Base-by-base conservation (phyloP, 2,888 invertebrate genomes). In the Drosophila melanosoma region DNA sequence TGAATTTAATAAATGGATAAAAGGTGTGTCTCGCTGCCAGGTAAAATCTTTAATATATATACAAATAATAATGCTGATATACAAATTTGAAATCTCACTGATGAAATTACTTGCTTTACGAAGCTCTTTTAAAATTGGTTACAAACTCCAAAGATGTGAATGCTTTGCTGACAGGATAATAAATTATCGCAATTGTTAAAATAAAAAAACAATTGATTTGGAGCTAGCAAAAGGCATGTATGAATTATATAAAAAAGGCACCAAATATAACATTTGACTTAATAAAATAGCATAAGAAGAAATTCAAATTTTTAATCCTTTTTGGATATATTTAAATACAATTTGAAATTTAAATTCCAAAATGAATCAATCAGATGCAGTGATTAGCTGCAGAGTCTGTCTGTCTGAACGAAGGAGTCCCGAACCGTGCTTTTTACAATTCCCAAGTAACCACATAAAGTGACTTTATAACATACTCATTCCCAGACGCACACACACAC, bases 381-480 rank as follows among this genome's bases (percentile, higher is more conserved):
- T 67, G 64, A 78, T 78, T 78, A 74, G 74, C 32, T 61, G 61
- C 42, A 61, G n/a, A 45, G 26, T 49, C n/a, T 26, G 48, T 53
- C n/a, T 17, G 20, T 29, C 5, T 4, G n/a, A 42, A 53, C 33
- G 17, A 40, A n/a, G 45, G 12, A 54, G 57, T 29, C 8, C 12
- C 48, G 45, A 58, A 10, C 66, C 70, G 52, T 67, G 69, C 38
- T 35, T 23, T 77, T 78, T 67, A 78, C 42, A 64, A 74, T 45
- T 54, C 53, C 42, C 66, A 66, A 51, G 66, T 45, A 73, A 56
- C 57, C 62, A 56, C 56, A 60, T 63, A 74, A 77, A 77, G 78
- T 77, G 77, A 69, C 74, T 74, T 74, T 69, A 77, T 77, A 77
- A 77, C 74, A 69, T 38, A 77, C 69, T 74, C 63, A 48, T 51